These are phyloP conservation scores for Pedicia rivosa DNA, from an alignment of 2,888 invertebrate species.

Conservation along the genomic window DNA sequence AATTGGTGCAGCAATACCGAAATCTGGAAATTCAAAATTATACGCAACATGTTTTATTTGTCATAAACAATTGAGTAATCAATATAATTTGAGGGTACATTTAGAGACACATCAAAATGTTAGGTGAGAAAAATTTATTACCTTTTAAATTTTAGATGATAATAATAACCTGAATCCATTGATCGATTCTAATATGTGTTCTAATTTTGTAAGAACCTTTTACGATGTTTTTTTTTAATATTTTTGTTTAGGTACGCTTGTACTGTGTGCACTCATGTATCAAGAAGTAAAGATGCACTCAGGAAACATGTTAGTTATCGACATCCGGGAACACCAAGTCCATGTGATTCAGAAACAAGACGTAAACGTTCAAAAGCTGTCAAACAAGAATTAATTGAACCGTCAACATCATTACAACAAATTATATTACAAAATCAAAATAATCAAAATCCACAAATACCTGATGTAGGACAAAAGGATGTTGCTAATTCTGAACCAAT, in stretches of 20 bases:
- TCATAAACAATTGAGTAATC: constrained; percentile 77
- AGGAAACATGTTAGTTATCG: constrained; percentile 79
- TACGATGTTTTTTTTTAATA: no score
- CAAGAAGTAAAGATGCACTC: constrained; percentile 70
- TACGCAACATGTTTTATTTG: constrained; percentile 65
- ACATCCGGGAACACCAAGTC: constrained; percentile 44
- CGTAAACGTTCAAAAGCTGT: constrained; percentile 27
- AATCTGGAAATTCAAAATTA: constrained; percentile 34
- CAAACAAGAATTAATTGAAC: constrained; percentile 7
- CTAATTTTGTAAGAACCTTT: no score
- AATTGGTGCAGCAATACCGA: constrained; percentile 15
- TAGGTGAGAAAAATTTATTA: constrained; percentile 23
- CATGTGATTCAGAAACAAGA: constrained; percentile 29
- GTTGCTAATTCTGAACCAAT: constrained; percentile 27
- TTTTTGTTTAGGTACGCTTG: constrained; percentile 52
- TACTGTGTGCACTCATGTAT: constrained; percentile 73
- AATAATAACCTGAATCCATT: background rate
- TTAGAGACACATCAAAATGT: constrained; percentile 84
- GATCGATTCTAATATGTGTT: background rate
- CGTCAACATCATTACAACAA: constrained; percentile 10
- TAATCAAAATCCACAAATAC: background rate
- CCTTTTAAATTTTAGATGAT: background rate
- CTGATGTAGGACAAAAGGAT: no score
- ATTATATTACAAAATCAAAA: background rate
- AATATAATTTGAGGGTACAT: constrained; percentile 78